These are phyloP conservation scores for Cryptocheilus praepositus DNA, from an alignment of 2,888 invertebrate genomes.

Conservation along the genomic window DNA sequence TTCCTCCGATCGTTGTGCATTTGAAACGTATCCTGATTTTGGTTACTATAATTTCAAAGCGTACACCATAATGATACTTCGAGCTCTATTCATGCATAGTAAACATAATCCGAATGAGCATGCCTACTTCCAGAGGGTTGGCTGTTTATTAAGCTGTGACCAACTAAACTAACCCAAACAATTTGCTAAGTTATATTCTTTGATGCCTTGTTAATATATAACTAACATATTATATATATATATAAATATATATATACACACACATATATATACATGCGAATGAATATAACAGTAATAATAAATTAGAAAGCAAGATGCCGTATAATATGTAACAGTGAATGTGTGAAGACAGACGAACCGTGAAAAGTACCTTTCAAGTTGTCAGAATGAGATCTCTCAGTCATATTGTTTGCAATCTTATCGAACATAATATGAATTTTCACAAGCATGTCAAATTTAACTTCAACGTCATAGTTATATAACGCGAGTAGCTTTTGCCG, in stretches of 20 bases:
- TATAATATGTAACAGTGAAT: slow-evolving; percentile 66
- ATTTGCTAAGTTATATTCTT: slow-evolving; percentile 57
- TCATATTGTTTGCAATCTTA: neutral
- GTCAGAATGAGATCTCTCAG: slow-evolving; percentile 10
- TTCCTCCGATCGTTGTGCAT: slow-evolving; percentile 22
- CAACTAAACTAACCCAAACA: slow-evolving; percentile 52
- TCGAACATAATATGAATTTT: no score
- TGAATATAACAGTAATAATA: slow-evolving; percentile 42
- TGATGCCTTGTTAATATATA: slow-evolving; percentile 56
- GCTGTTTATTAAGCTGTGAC: slow-evolving; percentile 51
- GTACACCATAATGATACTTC: neutral
- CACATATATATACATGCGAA: slow-evolving; percentile 41
- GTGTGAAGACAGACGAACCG: slow-evolving; percentile 55
- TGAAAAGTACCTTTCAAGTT: neutral
- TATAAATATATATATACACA: slow-evolving; percentile 41
- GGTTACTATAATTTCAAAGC: neutral
- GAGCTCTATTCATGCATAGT: neutral
- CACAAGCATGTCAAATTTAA: no score
- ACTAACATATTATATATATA: slow-evolving; percentile 36
- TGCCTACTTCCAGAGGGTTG: slow-evolving; percentile 51
- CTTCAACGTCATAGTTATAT: neutral
- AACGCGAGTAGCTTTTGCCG: neutral
- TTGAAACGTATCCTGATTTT: neutral
- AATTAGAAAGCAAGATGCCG: slow-evolving; percentile 35
- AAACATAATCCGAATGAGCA: slow-evolving; percentile 49